These are phyloP conservation scores for Scartelaos histophorus DNA, from an alignment of 2,113 vertebrate genomes.

Conservation along the genomic window DNA sequence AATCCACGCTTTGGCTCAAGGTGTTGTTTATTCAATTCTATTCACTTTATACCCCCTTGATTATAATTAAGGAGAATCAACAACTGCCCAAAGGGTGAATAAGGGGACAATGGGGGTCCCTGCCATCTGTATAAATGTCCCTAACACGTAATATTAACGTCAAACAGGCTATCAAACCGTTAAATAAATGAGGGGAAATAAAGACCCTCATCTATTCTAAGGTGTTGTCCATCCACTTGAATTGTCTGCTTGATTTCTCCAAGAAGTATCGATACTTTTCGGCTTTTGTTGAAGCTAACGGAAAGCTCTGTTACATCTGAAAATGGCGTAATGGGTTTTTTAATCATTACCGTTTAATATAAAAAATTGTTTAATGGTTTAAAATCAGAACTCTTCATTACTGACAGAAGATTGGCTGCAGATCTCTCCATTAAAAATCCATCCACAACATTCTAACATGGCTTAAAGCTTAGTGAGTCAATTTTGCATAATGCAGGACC, in stretches of 20 bases:
- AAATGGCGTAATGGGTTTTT: too few species aligned
- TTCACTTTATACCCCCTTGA: conserved; percentile 67
- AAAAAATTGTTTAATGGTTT: too few species aligned
- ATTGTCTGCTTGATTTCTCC: background rate
- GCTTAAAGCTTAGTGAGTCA: too few species aligned
- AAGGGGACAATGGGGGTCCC: conserved; percentile 1
- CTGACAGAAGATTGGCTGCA: too few species aligned
- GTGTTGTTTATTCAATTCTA: conserved; percentile 77
- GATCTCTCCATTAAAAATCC: too few species aligned
- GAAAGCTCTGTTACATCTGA: too few species aligned
- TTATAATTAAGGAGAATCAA: conserved; percentile 70
- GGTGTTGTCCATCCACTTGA: background rate
- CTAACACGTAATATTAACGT: background rate
- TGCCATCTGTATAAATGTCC: background rate
- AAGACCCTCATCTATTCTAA: background rate
- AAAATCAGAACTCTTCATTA: too few species aligned
- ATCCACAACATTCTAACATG: too few species aligned
- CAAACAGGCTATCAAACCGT: background rate
- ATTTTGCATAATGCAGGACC: too few species aligned
- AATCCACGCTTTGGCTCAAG: conserved; percentile 71
- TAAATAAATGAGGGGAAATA: background rate
- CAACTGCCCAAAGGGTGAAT: conserved; percentile 49
- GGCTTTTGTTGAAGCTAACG: too few species aligned
- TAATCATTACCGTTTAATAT: too few species aligned
- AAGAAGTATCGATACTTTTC: background rate